Conservation (phyloP, 2,888 invertebrate genomes). For the Malthinus seriepunctatus region DNA sequence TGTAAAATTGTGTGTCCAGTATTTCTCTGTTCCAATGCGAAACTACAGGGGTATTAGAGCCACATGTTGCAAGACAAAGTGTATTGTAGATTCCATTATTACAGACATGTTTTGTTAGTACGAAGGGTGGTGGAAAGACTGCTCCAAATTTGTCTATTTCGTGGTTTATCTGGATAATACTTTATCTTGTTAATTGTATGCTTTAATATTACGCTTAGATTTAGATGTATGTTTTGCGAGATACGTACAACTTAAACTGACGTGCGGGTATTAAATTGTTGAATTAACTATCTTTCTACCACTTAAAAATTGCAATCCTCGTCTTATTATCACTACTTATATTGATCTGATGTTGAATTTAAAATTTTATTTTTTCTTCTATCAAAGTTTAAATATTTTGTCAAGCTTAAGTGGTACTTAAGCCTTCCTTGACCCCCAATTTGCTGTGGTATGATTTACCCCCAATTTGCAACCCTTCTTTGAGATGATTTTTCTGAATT, state of each 20-base stretch:
- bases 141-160: slow-evolving; percentile 30
- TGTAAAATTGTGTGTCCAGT: slow-evolving; percentile 18
- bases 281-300: background rate
- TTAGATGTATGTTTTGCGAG: slow-evolving; percentile 15
- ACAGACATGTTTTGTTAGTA: slow-evolving; percentile 32
- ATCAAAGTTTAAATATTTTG: no score
- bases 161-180: slow-evolving; percentile 30
- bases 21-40: slow-evolving; percentile 30
- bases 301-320: no score
- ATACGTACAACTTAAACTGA: slow-evolving; percentile 3
- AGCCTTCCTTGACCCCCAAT: no score
- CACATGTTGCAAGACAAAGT: slow-evolving; percentile 53
- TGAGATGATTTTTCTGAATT: no score
- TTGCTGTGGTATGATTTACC: no score
- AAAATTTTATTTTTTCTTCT: no score
- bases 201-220: slow-evolving; percentile 21
- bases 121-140: slow-evolving; percentile 25
- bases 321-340: no score
- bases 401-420: no score
- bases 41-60: slow-evolving; percentile 44
- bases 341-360: no score
- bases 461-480: no score
- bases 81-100: slow-evolving; percentile 48
- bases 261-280: slow-evolving; percentile 14
- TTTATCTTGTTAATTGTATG: slow-evolving; percentile 28